phyloP scores from a whole-genome alignment of 2,888 invertebrate species.

The Polymixis lichenea region DNA sequence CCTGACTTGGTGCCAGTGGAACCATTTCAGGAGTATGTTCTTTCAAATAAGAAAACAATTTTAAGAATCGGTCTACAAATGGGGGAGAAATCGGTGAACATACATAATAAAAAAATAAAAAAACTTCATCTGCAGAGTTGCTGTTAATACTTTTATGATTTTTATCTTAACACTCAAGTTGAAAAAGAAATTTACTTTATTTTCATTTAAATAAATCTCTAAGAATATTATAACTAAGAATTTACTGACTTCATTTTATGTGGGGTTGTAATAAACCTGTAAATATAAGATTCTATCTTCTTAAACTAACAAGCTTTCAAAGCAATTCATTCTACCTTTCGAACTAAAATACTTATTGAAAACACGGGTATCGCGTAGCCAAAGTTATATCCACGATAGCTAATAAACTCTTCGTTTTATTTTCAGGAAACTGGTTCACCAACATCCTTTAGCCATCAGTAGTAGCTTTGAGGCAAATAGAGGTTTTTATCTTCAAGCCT shows the following conservation, averaged over 20 bases:
- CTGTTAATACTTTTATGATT: constrained; percentile 16
- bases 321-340: constrained; percentile 33
- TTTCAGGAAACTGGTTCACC: constrained; percentile 42
- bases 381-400: constrained; percentile 48
- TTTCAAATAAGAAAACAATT: too few species aligned
- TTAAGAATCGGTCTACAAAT: too few species aligned
- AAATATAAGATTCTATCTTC: not conserved
- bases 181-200: constrained; percentile 7
- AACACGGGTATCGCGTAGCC: constrained; percentile 34
- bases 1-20: too few species aligned
- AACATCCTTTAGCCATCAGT: constrained; percentile 36
- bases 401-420: constrained; percentile 58
- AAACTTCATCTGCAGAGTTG: constrained; percentile 26
- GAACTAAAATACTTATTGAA: constrained; percentile 50
- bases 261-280: not conserved
- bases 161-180: constrained; percentile 14
- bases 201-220: not conserved
- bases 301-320: constrained; percentile 7
- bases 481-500: constrained; percentile 25
- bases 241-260: too few species aligned
- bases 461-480: constrained; percentile 17
- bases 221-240: not conserved
- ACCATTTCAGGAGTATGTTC: too few species aligned
- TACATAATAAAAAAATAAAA: too few species aligned
- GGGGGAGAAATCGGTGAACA: too few species aligned